These are phyloP conservation scores for Liopterus haemorrhoidalis DNA, from an alignment of 2,888 invertebrate genomes.

Conservation along the genomic window DNA sequence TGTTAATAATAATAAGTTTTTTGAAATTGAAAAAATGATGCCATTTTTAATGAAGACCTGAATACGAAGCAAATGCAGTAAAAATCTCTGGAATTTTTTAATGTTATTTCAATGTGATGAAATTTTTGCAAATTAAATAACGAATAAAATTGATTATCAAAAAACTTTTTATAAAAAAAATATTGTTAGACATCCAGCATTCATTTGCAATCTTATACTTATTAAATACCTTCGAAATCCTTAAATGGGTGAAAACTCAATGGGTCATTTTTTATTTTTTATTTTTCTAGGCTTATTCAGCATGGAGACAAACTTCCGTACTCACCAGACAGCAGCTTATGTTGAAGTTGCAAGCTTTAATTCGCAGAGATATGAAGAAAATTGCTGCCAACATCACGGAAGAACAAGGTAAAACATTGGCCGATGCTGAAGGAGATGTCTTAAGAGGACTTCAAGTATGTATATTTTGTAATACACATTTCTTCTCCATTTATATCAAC, in stretches of 20 bases:
- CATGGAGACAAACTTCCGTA: slow-evolving; percentile 89
- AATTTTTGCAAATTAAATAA: no score
- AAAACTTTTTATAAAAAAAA: no score
- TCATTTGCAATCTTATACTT: no score
- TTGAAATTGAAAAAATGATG: no score
- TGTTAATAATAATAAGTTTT: no score
- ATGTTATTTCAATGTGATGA: no score
- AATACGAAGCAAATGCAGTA: no score
- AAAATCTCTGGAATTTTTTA: no score
- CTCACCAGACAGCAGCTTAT: slow-evolving; percentile 78
- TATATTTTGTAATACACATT: slow-evolving; percentile 11
- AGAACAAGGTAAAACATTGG: slow-evolving; percentile 96
- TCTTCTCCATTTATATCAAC: background rate
- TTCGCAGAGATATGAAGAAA: slow-evolving; percentile 81
- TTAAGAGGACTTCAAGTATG: slow-evolving; percentile 75
- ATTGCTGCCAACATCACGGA: slow-evolving; percentile 86
- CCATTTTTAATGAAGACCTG: no score
- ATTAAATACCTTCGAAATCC: no score
- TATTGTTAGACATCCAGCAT: no score
- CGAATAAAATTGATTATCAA: no score
- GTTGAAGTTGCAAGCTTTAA: slow-evolving; percentile 69
- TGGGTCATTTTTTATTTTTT: background rate
- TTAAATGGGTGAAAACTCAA: background rate
- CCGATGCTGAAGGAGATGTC: slow-evolving; percentile 98
- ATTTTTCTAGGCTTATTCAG: slow-evolving; percentile 49